phyloP scores from a whole-genome alignment of 2,888 invertebrate genomes.

The Troides oblongomaculatus region DNA sequence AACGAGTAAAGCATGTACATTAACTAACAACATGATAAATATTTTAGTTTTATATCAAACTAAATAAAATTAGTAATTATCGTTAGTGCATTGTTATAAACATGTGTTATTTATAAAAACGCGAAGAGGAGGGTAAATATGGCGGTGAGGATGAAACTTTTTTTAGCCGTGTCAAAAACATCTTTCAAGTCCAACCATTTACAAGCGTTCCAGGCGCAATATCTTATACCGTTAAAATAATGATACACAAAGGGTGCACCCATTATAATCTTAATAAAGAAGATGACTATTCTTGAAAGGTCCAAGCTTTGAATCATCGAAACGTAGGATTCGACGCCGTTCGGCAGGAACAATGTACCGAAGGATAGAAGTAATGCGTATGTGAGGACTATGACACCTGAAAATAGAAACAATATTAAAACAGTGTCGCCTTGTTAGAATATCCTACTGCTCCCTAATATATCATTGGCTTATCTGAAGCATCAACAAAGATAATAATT shows the following conservation, averaged over 20 bases:
- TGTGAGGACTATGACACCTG: conserved; percentile 49
- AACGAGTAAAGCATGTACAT: background rate
- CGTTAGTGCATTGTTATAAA: background rate
- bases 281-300: conserved; percentile 39
- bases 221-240: conserved; percentile 61
- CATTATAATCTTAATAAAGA: conserved; percentile 50
- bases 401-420: conserved; percentile 31
- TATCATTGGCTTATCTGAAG: too few species aligned
- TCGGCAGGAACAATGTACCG: conserved; percentile 54
- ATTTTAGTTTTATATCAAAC: background rate
- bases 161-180: conserved; percentile 45
- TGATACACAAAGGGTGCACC: conserved; percentile 58
- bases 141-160: conserved; percentile 40
- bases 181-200: conserved; percentile 45
- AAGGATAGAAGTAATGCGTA: conserved; percentile 51
- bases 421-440: background rate
- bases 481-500: too few species aligned
- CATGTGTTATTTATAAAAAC: conserved; percentile 36
- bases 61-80: conserved; percentile 1
- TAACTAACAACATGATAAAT: background rate
- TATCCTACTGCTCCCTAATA: too few species aligned
- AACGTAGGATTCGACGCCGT: conserved; percentile 61
- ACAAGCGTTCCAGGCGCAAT: conserved; percentile 52
- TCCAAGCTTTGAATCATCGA: conserved; percentile 61
- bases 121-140: conserved; percentile 43